Percentiles rank a stretch among this genome's conserved stretches.
phyloP scores from a whole-genome alignment of 2,797 vertebrate species.

The Calcarius lapponicus region DNA sequence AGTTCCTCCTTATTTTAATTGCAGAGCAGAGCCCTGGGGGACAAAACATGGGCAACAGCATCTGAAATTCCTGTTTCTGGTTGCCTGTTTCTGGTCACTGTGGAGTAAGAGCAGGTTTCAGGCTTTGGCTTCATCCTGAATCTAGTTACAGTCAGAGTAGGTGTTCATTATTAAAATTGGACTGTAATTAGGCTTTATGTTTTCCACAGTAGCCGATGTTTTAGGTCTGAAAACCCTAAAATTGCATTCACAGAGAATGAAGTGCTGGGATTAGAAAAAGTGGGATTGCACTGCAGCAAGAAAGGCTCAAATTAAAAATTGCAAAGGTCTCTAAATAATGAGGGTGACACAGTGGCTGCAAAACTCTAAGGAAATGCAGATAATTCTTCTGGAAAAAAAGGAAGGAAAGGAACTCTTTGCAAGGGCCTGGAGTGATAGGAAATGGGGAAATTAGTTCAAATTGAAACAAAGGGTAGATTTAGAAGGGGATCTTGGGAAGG shows the following conservation, averaged over 20 bases:
- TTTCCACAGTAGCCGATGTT: neutral
- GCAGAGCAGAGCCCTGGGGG: neutral
- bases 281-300: neutral
- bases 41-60: neutral
- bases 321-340: neutral
- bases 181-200: neutral
- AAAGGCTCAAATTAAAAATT: neutral
- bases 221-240: neutral
- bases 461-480: neutral
- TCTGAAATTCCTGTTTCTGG: neutral
- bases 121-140: neutral
- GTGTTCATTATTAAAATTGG: neutral
- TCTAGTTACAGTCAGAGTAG: neutral
- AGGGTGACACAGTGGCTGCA: neutral
- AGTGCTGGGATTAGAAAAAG: neutral
- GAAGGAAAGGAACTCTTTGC: neutral
- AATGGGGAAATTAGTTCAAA: rapidly evolving
- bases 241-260: neutral
- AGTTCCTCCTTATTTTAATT: neutral
- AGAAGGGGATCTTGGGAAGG: neutral
- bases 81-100: neutral
- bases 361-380: neutral
- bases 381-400: neutral
- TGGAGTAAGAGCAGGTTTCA: neutral
- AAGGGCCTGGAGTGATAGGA: too few relatives aligned